These are phyloP conservation scores for Furnarius figulus DNA, from an alignment of 2,113 vertebrate genomes.

Conservation along the genomic window DNA sequence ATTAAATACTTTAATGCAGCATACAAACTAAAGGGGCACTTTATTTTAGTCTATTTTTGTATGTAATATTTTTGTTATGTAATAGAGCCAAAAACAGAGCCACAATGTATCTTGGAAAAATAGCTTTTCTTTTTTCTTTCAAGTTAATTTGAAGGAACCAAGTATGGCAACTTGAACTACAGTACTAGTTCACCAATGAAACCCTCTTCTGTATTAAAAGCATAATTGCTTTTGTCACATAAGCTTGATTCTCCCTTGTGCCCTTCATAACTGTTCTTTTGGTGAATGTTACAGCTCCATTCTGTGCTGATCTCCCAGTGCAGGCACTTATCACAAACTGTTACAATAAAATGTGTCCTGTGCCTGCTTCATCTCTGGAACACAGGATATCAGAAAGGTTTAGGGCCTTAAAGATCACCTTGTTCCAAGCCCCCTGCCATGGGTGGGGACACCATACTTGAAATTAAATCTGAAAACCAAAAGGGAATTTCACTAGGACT, in stretches of 20 bases:
- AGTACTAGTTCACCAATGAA: background rate
- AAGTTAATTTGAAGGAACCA: slow-evolving; percentile 31
- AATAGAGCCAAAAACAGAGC: slow-evolving; percentile 40
- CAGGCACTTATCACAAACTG: background rate
- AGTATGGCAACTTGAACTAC: background rate
- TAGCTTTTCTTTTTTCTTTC: slow-evolving; percentile 28
- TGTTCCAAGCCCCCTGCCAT: background rate
- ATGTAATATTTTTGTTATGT: slow-evolving; percentile 64
- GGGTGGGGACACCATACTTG: background rate
- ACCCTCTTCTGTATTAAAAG: background rate
- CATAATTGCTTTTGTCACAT: background rate
- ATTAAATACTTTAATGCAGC: slow-evolving; percentile 69
- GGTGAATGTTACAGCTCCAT: background rate
- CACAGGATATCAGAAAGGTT: background rate
- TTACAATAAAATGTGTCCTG: background rate
- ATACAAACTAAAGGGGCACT: slow-evolving; percentile 45
- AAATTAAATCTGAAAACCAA: slow-evolving; percentile 40
- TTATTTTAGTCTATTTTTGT: slow-evolving; percentile 74
- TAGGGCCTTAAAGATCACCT: background rate
- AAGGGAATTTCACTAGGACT: slow-evolving; percentile 9
- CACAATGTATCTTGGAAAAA: background rate
- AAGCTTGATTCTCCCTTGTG: background rate
- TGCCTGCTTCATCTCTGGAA: slow-evolving; percentile 19
- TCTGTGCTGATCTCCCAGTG: background rate
- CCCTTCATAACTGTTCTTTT: background rate